Base-by-base conservation (phyloP, 2,113 vertebrate genomes). In the Tinamus guttatus region DNA sequence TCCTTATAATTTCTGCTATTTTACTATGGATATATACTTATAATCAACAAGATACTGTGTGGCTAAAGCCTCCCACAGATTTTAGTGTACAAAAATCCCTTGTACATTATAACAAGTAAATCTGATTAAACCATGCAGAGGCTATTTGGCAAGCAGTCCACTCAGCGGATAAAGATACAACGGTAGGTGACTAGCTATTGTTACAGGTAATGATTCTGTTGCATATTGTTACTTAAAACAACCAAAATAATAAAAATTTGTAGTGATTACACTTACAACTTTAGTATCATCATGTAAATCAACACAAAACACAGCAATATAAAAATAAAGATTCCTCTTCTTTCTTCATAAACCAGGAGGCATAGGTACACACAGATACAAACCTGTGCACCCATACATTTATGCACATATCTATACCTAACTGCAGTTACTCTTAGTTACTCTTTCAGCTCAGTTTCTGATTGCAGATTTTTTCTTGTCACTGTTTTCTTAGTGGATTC, bases 341-440 rank as follows among this genome's bases (percentile, higher is more conserved):
- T 52, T 2, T 5, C 41, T n/a, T 79, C 62, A 65, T 20, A n/a
- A 25, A 5, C 8, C 67, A 70, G 73, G 25, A 56, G 47, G n/a
- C n/a, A n/a, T n/a, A n/a, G n/a, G n/a, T 32, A 77, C 5, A 58
- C 20, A 47, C 20, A 11, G 30, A 34, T 82, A 22, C 51, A 64
- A 56, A 69, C 6, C 16, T 8, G 20, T 40, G 38, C 19, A 68
- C 22, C 16, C 6, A 16, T 5, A 36, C 11, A 25, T 28, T 36
- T 21, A 15, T 3, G 41, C 25, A 24, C 27, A 34, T 7, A 27
- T 6, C 38, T 9, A 24, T 11, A 47, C 12, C 34, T 27, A 70
- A 28, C 5, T 3, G 0, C 11, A 38, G 71, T 45, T 64, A 34
- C 69, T 11, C 2, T 5, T 0, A 41, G 28, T 20, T 28, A 4